phyloP scores from a whole-genome alignment of 2,888 invertebrate genomes.

The Coleophora flavipennella region DNA sequence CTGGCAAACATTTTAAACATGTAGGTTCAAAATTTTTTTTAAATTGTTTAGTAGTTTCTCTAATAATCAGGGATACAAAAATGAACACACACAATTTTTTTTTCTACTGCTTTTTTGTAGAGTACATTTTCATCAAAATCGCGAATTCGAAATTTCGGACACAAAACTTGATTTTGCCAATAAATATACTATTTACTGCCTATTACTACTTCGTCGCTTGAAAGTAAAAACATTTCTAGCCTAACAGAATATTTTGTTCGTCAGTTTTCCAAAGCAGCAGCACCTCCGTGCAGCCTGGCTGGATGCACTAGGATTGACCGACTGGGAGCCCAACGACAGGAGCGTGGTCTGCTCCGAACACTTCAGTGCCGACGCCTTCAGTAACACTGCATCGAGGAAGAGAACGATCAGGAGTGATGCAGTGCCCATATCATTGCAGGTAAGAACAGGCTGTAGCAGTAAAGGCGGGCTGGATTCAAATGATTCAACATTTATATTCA shows the following conservation, averaged over 20 bases:
- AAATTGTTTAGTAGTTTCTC: no score
- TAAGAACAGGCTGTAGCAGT: no score
- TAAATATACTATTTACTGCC: no score
- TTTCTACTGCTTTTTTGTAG: background rate
- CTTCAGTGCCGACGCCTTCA: constrained; percentile 30
- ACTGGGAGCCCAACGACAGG: constrained; percentile 43
- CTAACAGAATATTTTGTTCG: no score
- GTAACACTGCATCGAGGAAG: background rate
- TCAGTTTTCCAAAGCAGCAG: constrained; percentile 46
- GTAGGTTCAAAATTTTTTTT: no score
- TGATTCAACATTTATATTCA: no score
- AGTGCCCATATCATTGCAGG: background rate
- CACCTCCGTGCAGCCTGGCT: constrained; percentile 38
- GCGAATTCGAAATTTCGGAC: no score
- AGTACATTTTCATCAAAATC: background rate
- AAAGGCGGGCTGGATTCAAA: no score
- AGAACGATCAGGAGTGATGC: background rate
- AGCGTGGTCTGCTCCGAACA: constrained; percentile 54
- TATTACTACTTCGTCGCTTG: no score
- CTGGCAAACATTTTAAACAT: no score
- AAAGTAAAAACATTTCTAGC: background rate
- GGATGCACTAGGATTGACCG: constrained; percentile 30
- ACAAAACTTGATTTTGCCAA: background rate
- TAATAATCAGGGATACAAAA: background rate
- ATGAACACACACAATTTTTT: background rate